Conservation (phyloP, 2,113 vertebrate genomes). For the Anhinga anhinga region DNA sequence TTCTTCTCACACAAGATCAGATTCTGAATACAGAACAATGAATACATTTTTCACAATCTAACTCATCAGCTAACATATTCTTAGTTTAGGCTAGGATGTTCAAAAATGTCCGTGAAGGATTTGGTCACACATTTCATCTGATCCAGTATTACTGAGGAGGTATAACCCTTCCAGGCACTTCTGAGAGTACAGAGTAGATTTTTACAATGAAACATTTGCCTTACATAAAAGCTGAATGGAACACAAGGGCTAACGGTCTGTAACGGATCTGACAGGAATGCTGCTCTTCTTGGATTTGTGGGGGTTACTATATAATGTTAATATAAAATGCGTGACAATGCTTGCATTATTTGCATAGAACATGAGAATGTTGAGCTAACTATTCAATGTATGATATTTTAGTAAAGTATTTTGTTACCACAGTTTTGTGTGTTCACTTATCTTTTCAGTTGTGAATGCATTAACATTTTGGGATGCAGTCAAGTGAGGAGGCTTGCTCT, state of each 20-base stretch:
- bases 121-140: background rate
- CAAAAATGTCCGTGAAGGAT: background rate
- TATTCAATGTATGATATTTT: background rate
- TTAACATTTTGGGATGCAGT: background rate
- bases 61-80: background rate
- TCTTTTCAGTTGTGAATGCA: rapidly evolving
- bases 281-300: background rate
- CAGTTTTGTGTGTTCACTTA: background rate
- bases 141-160: background rate
- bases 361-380: background rate
- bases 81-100: background rate
- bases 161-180: background rate
- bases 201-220: background rate
- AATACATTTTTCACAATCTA: background rate
- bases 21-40: background rate
- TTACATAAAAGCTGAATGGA: background rate
- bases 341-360: background rate
- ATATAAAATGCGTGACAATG: background rate
- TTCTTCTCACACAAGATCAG: background rate
- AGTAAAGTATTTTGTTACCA: slow-evolving; percentile 49
- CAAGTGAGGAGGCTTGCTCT: background rate
- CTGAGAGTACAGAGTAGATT: background rate
- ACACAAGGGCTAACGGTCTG: background rate
- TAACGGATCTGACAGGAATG: background rate
- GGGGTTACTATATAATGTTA: background rate